These are phyloP conservation scores for Ditylenchus dipsaci DNA, from an alignment of 1,140 invertebrate genomes.

Conservation along the genomic window DNA sequence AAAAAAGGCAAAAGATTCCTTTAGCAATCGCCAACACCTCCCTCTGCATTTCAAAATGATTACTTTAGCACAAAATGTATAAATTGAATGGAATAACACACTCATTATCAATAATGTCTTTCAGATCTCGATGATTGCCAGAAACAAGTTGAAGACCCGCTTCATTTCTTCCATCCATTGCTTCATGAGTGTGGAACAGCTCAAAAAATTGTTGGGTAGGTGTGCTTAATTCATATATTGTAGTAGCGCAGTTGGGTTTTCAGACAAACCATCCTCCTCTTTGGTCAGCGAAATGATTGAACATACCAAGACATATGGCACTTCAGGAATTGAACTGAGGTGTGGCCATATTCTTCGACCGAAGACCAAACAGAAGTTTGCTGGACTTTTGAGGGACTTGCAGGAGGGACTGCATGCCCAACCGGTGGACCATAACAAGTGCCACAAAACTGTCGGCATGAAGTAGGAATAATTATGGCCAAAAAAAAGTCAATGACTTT, in stretches of 20 bases:
- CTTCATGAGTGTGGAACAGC: not conserved
- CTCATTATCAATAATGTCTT: not conserved
- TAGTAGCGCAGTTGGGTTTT: not conserved
- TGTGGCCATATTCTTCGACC: constrained; percentile 1
- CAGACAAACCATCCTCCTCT: not conserved
- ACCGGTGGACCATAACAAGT: too few species aligned
- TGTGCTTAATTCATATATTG: not conserved
- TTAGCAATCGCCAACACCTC: too few species aligned
- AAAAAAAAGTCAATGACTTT: too few species aligned
- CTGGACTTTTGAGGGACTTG: too few species aligned
- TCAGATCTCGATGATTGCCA: not conserved
- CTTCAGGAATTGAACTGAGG: not conserved
- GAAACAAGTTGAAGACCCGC: not conserved
- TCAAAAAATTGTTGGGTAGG: not conserved
- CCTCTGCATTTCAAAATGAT: too few species aligned
- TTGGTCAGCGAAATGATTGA: not conserved
- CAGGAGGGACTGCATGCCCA: too few species aligned
- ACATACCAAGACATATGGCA: not conserved
- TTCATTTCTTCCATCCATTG: not conserved
- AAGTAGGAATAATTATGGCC: too few species aligned
- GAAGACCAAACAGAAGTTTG: not conserved
- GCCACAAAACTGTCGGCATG: too few species aligned
- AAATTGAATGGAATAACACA: too few species aligned
- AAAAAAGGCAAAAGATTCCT: too few species aligned
- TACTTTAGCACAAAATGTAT: too few species aligned